Percentiles rank a stretch among this genome's conserved stretches.
These are phyloP conservation scores for Cirrhinus mrigala DNA, from an alignment of 2,797 vertebrate genomes.

Conservation along the genomic window DNA sequence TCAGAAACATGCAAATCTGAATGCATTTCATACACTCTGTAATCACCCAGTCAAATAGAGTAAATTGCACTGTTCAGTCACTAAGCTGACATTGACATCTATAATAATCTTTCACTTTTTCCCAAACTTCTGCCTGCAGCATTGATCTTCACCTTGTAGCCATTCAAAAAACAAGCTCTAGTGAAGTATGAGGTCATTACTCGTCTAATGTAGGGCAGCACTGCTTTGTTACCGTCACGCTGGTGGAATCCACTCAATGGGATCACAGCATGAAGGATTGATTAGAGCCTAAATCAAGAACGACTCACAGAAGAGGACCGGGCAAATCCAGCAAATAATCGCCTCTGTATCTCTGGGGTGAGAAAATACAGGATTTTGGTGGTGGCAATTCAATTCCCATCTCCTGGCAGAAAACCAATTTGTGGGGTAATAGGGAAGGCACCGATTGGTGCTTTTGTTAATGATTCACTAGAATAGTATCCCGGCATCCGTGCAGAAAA, in stretches of 20 bases:
- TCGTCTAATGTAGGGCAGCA: constrained; percentile 44
- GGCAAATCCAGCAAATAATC: constrained; percentile 51
- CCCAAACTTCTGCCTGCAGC: background rate
- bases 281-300: constrained; percentile 67
- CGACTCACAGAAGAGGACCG: constrained; percentile 37
- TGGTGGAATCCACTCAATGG: constrained; percentile 49
- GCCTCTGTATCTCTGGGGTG: constrained; percentile 26
- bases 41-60: background rate
- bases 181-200: constrained; percentile 26
- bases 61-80: background rate
- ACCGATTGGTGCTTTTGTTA: constrained; percentile 19
- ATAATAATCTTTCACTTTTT: constrained; percentile 14
- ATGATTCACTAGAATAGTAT: constrained; percentile 21
- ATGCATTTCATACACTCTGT: background rate
- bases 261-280: constrained; percentile 67
- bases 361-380: constrained; percentile 36
- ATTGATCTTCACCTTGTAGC: constrained; percentile 27
- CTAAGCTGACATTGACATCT: background rate
- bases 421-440: constrained; percentile 29
- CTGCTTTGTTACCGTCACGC: constrained; percentile 39
- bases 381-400: constrained; percentile 23
- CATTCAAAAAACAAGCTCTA: constrained; percentile 24
- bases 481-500: constrained; percentile 13
- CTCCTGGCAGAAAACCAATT: constrained; percentile 37
- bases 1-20: background rate